These are phyloP conservation scores for Drosophila punjabiensis DNA, from an alignment of 1,140 invertebrate genomes.

Conservation along the genomic window DNA sequence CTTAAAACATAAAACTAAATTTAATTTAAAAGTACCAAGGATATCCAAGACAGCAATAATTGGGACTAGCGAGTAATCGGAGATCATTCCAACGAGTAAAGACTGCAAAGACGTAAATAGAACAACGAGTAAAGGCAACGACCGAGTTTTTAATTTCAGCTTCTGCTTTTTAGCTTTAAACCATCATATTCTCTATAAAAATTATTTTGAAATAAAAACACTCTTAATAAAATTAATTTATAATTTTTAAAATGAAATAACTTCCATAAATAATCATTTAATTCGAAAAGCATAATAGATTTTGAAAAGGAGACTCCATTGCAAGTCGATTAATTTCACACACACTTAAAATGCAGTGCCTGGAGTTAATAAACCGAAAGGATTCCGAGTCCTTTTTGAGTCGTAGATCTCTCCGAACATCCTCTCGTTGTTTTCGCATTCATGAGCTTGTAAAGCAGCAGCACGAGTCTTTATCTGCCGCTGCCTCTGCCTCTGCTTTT, in stretches of 20 bases:
- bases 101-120: background rate
- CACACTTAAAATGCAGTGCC: background rate
- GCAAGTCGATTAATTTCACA: background rate
- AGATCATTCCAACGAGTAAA: background rate
- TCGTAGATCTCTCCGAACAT: constrained; percentile 22
- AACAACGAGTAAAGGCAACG: background rate
- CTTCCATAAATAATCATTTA: background rate
- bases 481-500: background rate
- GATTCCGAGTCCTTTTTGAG: constrained; percentile 1
- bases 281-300: background rate
- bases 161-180: too few species aligned
- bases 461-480: constrained; percentile 12
- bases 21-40: background rate
- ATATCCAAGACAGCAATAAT: background rate
- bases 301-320: background rate
- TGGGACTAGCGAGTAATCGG: background rate
- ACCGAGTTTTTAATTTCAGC: background rate
- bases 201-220: too few species aligned
- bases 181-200: too few species aligned
- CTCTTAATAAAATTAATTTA: background rate
- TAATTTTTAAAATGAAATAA: background rate
- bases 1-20: background rate
- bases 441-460: constrained; percentile 37
- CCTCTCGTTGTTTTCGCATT: constrained; percentile 44
- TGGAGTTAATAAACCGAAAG: constrained; percentile 11